Evolutionary conservation across 2,113 vertebrate genomes (phyloP).

Genomic region (Drymodes brunneopygia): DNA sequence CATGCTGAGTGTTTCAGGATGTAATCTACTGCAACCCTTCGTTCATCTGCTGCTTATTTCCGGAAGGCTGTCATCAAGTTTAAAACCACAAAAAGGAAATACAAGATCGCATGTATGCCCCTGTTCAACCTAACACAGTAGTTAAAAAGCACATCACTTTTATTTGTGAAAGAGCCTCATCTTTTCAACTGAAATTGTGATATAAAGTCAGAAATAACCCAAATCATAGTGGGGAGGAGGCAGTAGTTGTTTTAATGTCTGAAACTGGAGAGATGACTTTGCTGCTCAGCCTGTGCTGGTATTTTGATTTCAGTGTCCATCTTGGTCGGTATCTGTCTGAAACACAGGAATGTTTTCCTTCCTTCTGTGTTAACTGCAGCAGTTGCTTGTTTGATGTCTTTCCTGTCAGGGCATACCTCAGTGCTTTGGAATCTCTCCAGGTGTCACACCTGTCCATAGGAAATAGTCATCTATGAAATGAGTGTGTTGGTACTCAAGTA

Average conservation of each 20-base stretch:
- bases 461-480: neutral
- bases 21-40: neutral
- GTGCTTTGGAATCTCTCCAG: neutral
- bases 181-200: neutral
- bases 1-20: neutral
- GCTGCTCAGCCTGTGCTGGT: neutral
- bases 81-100: constrained; percentile 66
- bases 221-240: neutral
- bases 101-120: neutral
- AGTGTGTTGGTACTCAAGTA: neutral
- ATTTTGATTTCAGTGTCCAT: neutral
- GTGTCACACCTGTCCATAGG: neutral
- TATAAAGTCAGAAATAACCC: neutral
- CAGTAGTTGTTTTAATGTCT: neutral
- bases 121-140: neutral
- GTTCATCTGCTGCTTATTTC: constrained; percentile 8
- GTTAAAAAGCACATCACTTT: neutral
- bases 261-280: neutral
- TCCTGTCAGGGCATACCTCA: neutral
- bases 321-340: neutral
- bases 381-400: neutral
- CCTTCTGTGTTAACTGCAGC: neutral
- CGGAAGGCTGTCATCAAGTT: neutral
- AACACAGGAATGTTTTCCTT: neutral
- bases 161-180: neutral